Evolutionary conservation across 2,888 invertebrate genomes (phyloP), one percentile per base, ranked within the genome.

Genomic region (Heliconius aoede): DNA sequence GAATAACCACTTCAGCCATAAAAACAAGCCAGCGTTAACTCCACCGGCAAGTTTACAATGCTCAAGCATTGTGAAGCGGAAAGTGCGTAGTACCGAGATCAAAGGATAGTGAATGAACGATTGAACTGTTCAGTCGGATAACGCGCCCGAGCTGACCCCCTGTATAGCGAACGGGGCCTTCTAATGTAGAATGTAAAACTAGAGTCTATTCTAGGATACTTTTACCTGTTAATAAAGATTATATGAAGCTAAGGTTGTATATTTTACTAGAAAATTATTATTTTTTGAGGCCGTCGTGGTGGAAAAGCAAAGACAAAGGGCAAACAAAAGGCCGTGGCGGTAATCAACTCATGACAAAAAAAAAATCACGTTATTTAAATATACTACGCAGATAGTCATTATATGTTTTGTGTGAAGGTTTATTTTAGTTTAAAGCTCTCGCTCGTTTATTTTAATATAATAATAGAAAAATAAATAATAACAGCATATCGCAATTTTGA

Each of bases 11-110:
- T 55, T 69, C 55, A 69, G 46, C 46, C 62, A 64, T 73, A 73
- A 73, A 67, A 74, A 74, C 36, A 75, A 71, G 61, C 62, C 62
- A 68, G 71, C 62, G 40, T 24, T 32, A 71, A 71, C 51, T 61
- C 72, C 71, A 78, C 69, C 69, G 64, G 72, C 61, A 72, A 75
- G 76, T 76, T 76, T 71, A 76, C 79, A 79, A 76, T 79, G 80
- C 78, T 80, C 80, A 80, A 76, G 77, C 65, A 80, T 77, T 89
- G 78, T 84, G 83, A 76, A 85, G 85, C 88, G 89, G 86, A 84
- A 91, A 90, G 89, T 93, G 92, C 92, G 91, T 91, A 88, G 85
- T 85, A 86, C 84, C 83, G 84, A 90, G 90, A 91, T 92, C 92
- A 93, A 92, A 92, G 92, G 86, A 91, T 83, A 93, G 93, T 87